Evolutionary conservation across 2,888 invertebrate genomes (phyloP), one percentile per base, ranked within the genome.

Genomic region (Mystacides longicornis): DNA sequence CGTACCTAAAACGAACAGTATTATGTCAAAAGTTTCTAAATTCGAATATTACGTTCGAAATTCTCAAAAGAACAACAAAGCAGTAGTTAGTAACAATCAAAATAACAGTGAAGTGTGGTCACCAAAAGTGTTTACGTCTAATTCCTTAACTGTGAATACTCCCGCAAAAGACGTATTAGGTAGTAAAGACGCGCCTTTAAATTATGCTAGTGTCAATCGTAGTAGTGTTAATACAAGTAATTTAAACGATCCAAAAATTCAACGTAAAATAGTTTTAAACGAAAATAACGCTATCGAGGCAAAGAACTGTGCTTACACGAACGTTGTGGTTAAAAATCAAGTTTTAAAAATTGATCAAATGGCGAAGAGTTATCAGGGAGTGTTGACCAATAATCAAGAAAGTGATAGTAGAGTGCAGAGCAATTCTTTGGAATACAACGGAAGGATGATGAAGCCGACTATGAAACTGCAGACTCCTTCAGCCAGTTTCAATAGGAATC

Each of bases 141-240:
- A 88, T 65, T 82, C 86, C 5, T 69, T 87, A 7, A 89, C 89
- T 0, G 86, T 88, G 0, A 90, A 86, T 63, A 87, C 87, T 3
- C 89, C 90, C 0, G 89, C 90, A 0, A 88, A 85, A 69, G 89
- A 89, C 63, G 89, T 90, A 0, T 69, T 90, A 27, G 88, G 87
- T 0, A 81, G 82, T 7, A 81, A 82, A 65, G 74, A 82, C 0
- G 59, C 73, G 2, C 77, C 77, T 19, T 74, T 77, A 27, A 83
- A 80, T 62, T 83, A 82, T 64, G 80, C 83, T 50, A 82, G 80
- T 70, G 82, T 72, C 68, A 77, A 56, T 70, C 81, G 59, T 73
- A 79, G 68, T 74, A 31, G 33, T 9, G 37, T 47, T 11, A 19
- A 3, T 4, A n/a, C n/a, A 9, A 51, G 52, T 27, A 46, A 27